A percentile compares a stretch with the other conserved stretches of the same genome.
Conservation (phyloP, 37 sponge, comb jelly and placozoan species). For the Theonella swinhoei region DNA sequence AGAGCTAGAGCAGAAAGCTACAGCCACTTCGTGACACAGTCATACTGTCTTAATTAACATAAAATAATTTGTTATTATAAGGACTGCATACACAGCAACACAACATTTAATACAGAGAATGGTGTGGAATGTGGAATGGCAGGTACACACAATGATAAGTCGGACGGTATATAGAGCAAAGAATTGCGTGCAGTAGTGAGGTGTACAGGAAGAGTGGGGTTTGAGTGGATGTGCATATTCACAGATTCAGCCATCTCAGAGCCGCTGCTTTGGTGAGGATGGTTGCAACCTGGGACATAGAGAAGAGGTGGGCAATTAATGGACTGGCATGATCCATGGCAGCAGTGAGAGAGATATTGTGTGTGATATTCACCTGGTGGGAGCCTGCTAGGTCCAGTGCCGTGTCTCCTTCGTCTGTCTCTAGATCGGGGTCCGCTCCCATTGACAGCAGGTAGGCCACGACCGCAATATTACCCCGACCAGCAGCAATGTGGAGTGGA, state of each 20-base stretch:
- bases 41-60: no score
- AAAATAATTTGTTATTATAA: no score
- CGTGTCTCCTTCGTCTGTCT: slow-evolving; percentile 74
- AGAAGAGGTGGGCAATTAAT: neutral
- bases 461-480: slow-evolving; percentile 57
- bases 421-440: slow-evolving; percentile 71
- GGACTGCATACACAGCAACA: no score
- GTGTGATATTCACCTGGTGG: slow-evolving; percentile 20
- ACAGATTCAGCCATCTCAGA: slow-evolving; percentile 42
- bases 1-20: no score
- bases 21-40: no score
- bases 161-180: no score
- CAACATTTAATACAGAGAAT: no score
- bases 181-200: no score
- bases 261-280: slow-evolving; percentile 44
- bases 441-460: slow-evolving; percentile 69
- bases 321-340: neutral
- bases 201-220: neutral
- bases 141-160: slow-evolving; percentile 10
- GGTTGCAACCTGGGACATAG: slow-evolving; percentile 21
- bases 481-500: slow-evolving; percentile 85
- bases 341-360: neutral
- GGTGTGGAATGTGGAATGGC: neutral
- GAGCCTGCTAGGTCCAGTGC: slow-evolving; percentile 62
- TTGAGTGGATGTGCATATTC: neutral